phyloP scores from a whole-genome alignment of 1,140 invertebrate species.

The Andricus grossulariae region DNA sequence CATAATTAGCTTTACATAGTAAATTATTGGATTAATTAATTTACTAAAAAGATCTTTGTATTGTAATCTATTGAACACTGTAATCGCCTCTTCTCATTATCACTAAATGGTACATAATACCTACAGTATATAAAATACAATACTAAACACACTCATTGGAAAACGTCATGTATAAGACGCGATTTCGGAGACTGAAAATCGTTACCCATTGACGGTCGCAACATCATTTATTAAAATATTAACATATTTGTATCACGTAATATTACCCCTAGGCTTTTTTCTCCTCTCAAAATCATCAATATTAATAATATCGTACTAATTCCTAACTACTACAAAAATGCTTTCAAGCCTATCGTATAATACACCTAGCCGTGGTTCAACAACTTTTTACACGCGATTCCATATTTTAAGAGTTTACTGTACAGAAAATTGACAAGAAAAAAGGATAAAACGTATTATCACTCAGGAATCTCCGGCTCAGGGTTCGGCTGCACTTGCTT shows the following conservation, averaged over 20 bases:
- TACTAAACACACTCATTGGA: constrained; percentile 60
- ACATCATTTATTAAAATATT: constrained; percentile 65
- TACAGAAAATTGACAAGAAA: constrained; percentile 67
- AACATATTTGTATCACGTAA: constrained; percentile 58
- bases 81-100: constrained; percentile 41
- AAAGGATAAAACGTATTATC: constrained; percentile 72
- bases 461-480: constrained; percentile 79
- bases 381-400: constrained; percentile 74
- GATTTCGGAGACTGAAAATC: constrained; percentile 65
- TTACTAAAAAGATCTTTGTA: constrained; percentile 18
- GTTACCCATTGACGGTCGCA: constrained; percentile 60
- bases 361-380: constrained; percentile 71
- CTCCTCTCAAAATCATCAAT: constrained; percentile 23
- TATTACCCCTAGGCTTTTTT: constrained; percentile 33
- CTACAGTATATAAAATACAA: constrained; percentile 63
- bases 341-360: constrained; percentile 58
- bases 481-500: constrained; percentile 80
- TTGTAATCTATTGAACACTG: constrained; percentile 27
- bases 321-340: constrained; percentile 16
- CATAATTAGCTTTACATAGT: constrained; percentile 2
- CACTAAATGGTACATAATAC: constrained; percentile 46
- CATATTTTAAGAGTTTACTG: constrained; percentile 68
- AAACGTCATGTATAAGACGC: constrained; percentile 67
- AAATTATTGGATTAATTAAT: constrained; percentile 13
- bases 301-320: constrained; percentile 39